Base-by-base conservation (phyloP, 1,140 invertebrate genomes). In the Pectinophora gossypiella region DNA sequence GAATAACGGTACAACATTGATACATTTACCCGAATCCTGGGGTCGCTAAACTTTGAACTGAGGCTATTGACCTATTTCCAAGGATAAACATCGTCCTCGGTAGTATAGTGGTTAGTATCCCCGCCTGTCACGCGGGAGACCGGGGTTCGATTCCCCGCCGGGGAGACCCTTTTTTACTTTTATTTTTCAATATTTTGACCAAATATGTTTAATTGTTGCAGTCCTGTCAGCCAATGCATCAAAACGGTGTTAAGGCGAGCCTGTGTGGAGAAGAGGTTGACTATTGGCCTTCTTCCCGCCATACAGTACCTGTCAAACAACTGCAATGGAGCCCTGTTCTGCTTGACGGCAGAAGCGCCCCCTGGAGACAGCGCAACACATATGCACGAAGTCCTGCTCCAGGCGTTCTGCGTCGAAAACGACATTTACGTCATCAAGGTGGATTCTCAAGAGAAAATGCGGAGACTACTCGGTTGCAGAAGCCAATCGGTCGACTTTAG, bases 351-450 rank as follows among this genome's bases (percentile, higher is more conserved):
- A 3, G 88, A 90, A 54, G 89, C 90, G 15, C 78, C 88, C 46
- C 88, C 88, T 18, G 91, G 90, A 1, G 91, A 93, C 72, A 89
- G 90, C 6, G 89, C 91, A 18, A 91, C 89, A 1, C 92, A 93
- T 63, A 92, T 93, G 89, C 92, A 92, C 64, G 90, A 91, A 64
- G 91, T 93, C 2, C 76, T 93, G 0, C 72, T 93, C n/a, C 91
- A 92, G 64, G 92, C 92, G 1, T 93, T 92, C 65, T 93, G 92
- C 68, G 91, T 90, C 40, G 92, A 93, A 69, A 92, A 93, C 55
- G 91, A 91, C 58, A 93, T 93, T 68, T 91, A 91, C 64, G 90
- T 91, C 16, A 90, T 93, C 55, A 91, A 92, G 84, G 91, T 89
- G 38, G 90, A 91, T 63, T 89, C 89, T 10, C 83, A 89, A 53